Evolutionary conservation across 1,140 invertebrate species (phyloP), one percentile per base, ranked within the genome.

Genomic region (Papilio polytes): DNA sequence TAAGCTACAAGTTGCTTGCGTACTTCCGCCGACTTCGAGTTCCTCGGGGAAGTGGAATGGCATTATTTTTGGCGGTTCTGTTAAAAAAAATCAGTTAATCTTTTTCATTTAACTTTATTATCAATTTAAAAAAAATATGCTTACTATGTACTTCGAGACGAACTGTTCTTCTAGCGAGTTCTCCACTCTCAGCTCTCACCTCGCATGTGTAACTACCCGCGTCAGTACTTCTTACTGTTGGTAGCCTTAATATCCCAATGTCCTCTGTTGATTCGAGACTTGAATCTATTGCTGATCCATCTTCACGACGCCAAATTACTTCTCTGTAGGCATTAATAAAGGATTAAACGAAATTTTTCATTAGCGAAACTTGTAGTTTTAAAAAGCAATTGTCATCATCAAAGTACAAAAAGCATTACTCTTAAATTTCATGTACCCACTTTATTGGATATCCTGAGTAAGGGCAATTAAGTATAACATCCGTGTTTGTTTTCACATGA

Each of bases 371-470:
- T n/a, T n/a, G n/a, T n/a, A n/a, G n/a, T n/a, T n/a, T n/a, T 4
- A 41, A 41, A 41, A 41, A 41, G 6, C 36, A 41, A 41, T 0
- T 41, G 36, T 8, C 36, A 8, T 4, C 36, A 41, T 41, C 7
- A 41, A 8, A 41, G 7, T 7, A 8, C 7, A 41, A 41, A 1
- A 8, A 41, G 6, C 36, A 41, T 81, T 18, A 72, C 66, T 78
- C 3, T 74, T 10, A 74, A 74, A 66, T 73, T 26, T 36, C 10
- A 15, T 18, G 31, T 80, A 88, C 92, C 91, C 86, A 95, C 94
- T 94, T 96, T 83, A 98, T 96, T 22, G 98, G 98, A 95, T 97
- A 98, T 66, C 98, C 98, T 13, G 97, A 97, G 82, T 98, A 98
- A 84, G 98, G 98, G 94, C 98, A 99, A 70, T 97, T 96, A 59